Evolutionary conservation across 2,797 vertebrate species (phyloP).

Genomic region (Falco cherrug): DNA sequence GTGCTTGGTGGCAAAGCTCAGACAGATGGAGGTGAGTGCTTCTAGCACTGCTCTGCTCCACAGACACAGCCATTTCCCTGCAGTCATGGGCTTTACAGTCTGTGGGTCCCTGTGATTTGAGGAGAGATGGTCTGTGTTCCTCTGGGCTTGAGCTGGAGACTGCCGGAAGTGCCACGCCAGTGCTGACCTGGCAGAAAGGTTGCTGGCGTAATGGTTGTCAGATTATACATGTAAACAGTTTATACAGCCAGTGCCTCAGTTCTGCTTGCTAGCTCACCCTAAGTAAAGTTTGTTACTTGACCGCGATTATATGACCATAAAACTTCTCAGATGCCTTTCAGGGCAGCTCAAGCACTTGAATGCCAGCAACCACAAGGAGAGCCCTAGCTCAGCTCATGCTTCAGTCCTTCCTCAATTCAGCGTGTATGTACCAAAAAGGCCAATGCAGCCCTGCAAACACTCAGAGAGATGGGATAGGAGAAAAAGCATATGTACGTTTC

Average conservation of each 20-base stretch:
- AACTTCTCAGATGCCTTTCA: not conserved
- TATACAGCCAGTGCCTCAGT: not conserved
- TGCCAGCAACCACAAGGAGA: not conserved
- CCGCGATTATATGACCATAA: not conserved
- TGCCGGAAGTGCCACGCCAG: not conserved
- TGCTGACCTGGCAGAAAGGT: not conserved
- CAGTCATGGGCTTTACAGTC: not conserved
- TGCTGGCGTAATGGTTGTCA: not conserved
- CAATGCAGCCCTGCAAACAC: not conserved
- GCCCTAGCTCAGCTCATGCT: not conserved
- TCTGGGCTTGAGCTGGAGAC: not conserved
- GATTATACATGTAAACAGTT: not conserved
- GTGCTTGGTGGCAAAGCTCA: not conserved
- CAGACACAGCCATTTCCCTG: not conserved
- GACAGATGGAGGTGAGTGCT: not conserved
- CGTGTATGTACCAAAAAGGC: not conserved
- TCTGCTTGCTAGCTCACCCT: not conserved
- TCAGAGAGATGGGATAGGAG: not conserved
- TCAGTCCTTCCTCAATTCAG: not conserved
- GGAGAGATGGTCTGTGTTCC: not conserved
- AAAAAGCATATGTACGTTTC: not conserved
- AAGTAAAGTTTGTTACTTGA: not conserved
- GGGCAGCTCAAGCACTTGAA: not conserved
- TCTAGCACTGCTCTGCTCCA: not conserved
- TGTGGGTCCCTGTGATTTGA: not conserved